Evolutionary conservation across 2,113 vertebrate genomes (phyloP).

Genomic region (Erythrolamprus reginae): DNA sequence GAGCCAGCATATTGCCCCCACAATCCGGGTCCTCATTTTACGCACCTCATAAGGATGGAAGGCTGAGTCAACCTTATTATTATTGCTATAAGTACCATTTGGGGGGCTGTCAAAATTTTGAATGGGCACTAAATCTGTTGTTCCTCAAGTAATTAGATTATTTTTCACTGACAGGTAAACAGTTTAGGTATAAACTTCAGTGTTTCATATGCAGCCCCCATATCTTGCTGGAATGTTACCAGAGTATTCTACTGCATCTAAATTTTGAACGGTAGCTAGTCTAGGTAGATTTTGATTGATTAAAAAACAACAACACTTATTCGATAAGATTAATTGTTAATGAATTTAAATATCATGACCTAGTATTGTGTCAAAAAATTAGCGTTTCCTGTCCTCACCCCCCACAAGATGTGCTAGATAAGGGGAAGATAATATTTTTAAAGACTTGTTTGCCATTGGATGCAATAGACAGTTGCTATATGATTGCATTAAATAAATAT

Average conservation of each 20-base stretch:
- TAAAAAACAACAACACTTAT: no score
- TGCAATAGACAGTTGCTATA: neutral
- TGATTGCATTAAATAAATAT: neutral
- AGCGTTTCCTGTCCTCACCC: neutral
- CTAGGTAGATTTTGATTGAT: neutral
- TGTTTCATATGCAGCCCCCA: neutral
- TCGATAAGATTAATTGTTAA: neutral
- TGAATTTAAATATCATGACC: neutral
- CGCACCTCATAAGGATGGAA: no score
- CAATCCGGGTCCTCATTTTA: no score
- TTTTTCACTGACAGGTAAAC: neutral
- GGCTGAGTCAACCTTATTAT: no score
- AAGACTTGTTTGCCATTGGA: neutral
- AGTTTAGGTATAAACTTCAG: neutral
- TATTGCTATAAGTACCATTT: neutral
- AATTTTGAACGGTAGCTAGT: neutral
- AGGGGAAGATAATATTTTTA: neutral
- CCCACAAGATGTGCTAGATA: neutral
- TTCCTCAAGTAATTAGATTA: neutral
- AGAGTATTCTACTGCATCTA: neutral
- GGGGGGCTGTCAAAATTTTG: neutral
- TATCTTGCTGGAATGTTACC: neutral
- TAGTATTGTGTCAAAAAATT: neutral
- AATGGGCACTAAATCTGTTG: neutral
- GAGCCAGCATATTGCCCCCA: no score